Evolutionary conservation across 2,797 vertebrate genomes (phyloP).

Genomic region (Kryptopterus vitreolus): DNA sequence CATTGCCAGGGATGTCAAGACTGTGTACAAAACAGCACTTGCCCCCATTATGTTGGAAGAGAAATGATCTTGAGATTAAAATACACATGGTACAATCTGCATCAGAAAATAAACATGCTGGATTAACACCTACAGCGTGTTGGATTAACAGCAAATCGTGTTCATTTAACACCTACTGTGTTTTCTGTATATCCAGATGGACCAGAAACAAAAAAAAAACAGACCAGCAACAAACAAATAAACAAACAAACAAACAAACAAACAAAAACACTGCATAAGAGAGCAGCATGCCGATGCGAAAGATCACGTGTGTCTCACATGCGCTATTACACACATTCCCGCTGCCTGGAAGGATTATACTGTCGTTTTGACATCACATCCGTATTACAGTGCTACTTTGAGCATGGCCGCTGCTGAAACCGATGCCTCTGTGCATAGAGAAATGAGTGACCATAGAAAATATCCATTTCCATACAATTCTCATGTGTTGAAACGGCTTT

Average conservation of each 20-base stretch:
- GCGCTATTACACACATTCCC: not conserved
- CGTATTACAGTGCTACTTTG: not conserved
- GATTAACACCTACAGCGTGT: slow-evolving; percentile 20
- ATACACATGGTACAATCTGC: slow-evolving; percentile 1
- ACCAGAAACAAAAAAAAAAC: not conserved
- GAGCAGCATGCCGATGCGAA: not conserved
- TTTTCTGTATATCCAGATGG: slow-evolving; percentile 26
- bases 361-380: slow-evolving; percentile 6
- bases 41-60: not conserved
- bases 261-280: not conserved
- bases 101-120: not conserved
- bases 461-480: not conserved
- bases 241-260: not conserved
- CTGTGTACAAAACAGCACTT: not conserved
- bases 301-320: not conserved
- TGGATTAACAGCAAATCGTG: slow-evolving; percentile 15
- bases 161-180: slow-evolving; percentile 15
- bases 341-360: not conserved
- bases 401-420: not conserved
- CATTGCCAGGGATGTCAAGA: not conserved
- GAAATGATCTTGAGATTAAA: not conserved
- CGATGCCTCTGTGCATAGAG: not conserved
- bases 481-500: not conserved
- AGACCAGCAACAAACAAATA: not conserved
- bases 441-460: not conserved